Percentiles rank a stretch among this genome's conserved stretches.
These are phyloP conservation scores for Scaptomyza polygonia DNA, from an alignment of 2,888 invertebrate genomes.

Conservation along the genomic window DNA sequence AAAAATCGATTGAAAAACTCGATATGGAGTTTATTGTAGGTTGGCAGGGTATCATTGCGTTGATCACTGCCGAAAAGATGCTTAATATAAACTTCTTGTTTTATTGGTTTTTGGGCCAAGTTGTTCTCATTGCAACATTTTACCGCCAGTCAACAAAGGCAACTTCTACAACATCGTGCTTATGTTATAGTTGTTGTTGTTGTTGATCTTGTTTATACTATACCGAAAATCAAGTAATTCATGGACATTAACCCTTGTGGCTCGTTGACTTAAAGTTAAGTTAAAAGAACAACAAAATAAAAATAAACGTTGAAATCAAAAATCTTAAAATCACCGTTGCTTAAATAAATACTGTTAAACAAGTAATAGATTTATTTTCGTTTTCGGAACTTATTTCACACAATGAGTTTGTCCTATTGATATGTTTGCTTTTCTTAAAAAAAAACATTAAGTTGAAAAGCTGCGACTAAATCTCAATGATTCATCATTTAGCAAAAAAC, in stretches of 20 bases:
- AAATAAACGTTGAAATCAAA: neutral
- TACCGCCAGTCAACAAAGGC: conserved; percentile 50
- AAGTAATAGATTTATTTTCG: neutral
- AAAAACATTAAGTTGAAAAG: neutral
- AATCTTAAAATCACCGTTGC: neutral
- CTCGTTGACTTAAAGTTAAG: neutral
- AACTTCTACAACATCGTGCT: conserved; percentile 18
- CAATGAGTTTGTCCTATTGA: no score
- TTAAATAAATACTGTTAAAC: neutral
- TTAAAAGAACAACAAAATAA: neutral
- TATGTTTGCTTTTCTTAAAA: neutral
- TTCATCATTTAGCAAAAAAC: no score
- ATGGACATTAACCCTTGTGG: conserved; percentile 59
- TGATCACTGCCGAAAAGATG: neutral
- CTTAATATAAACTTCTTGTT: conserved; percentile 4
- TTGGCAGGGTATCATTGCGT: conserved; percentile 5
- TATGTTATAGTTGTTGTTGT: conserved; percentile 25
- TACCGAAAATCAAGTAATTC: conserved; percentile 31
- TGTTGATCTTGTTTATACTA: conserved; percentile 58
- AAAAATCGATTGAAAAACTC: neutral
- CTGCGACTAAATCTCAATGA: neutral
- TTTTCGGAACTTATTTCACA: no score
- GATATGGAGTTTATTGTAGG: accelerated
- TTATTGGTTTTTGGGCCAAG: conserved; percentile 23
- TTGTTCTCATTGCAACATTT: conserved; percentile 69